Evolutionary conservation across 2,113 vertebrate genomes (phyloP).

Genomic region (Mandrillus leucophaeus): DNA sequence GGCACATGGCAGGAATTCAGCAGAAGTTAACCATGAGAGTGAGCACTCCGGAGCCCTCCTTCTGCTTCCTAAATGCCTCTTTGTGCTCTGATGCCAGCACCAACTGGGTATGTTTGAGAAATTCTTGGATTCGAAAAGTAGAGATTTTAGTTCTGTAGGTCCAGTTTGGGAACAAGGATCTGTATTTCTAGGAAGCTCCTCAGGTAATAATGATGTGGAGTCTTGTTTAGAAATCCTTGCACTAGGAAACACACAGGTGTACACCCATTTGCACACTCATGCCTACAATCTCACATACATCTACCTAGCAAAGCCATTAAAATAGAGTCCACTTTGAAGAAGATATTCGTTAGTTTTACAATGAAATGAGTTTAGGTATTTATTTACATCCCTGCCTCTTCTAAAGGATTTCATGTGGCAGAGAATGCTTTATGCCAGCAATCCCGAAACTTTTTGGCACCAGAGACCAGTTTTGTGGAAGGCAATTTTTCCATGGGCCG

Average conservation of each 20-base stretch:
- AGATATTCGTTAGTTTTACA: neutral
- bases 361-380: neutral
- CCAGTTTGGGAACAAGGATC: neutral
- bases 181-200: constrained; percentile 19
- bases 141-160: neutral
- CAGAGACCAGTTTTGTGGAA: no score
- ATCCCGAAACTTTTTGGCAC: no score
- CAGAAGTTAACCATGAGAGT: neutral
- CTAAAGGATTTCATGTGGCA: neutral
- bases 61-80: neutral
- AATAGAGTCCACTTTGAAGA: neutral
- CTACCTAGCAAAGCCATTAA: neutral
- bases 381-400: neutral
- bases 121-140: neutral
- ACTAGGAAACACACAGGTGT: neutral
- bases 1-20: neutral
- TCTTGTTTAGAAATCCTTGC: neutral
- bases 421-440: neutral
- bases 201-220: neutral
- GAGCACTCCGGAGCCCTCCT: no score
- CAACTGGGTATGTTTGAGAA: neutral
- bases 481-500: no score
- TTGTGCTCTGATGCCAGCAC: neutral
- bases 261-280: neutral
- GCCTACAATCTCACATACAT: neutral